phyloP scores from a whole-genome alignment of 1,140 invertebrate species.

The Phocides pigmalion region DNA sequence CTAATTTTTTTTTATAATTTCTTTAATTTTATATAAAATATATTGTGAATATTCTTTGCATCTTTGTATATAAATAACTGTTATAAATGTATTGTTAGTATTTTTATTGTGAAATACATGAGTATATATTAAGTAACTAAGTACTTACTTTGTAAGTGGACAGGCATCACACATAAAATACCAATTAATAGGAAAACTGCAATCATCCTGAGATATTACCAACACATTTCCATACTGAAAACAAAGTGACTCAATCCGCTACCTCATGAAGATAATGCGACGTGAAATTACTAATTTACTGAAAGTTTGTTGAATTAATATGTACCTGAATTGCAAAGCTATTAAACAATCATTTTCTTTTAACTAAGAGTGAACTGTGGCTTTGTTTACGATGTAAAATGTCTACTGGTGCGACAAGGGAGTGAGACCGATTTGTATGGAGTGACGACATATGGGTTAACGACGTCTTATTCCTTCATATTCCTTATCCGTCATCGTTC shows the following conservation, averaged over 20 bases:
- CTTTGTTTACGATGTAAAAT: too few species aligned
- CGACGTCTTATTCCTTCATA: too few species aligned
- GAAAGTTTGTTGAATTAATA: neutral
- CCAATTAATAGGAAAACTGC: slow-evolving; percentile 29
- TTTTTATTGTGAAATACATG: too few species aligned
- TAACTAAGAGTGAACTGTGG: too few species aligned
- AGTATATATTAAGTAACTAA: too few species aligned
- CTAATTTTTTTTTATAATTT: neutral
- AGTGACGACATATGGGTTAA: too few species aligned
- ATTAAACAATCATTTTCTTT: neutral
- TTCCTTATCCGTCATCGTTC: too few species aligned
- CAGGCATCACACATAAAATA: slow-evolving; percentile 27
- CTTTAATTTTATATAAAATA: neutral
- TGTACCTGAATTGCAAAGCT: neutral
- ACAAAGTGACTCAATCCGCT: neutral
- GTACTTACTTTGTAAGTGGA: slow-evolving; percentile 38
- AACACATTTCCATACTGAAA: slow-evolving; percentile 5
- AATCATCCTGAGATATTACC: slow-evolving; percentile 37
- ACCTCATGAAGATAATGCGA: slow-evolving; percentile 35
- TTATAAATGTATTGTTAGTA: too few species aligned
- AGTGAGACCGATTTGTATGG: too few species aligned
- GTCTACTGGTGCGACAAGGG: too few species aligned
- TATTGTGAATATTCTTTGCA: too few species aligned
- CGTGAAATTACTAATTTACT: slow-evolving; percentile 65
- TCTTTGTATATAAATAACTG: too few species aligned